Percentiles rank a stretch among this genome's conserved stretches.
These are phyloP conservation scores for Sericinus montela DNA, from an alignment of 2,888 invertebrate species.

Conservation along the genomic window DNA sequence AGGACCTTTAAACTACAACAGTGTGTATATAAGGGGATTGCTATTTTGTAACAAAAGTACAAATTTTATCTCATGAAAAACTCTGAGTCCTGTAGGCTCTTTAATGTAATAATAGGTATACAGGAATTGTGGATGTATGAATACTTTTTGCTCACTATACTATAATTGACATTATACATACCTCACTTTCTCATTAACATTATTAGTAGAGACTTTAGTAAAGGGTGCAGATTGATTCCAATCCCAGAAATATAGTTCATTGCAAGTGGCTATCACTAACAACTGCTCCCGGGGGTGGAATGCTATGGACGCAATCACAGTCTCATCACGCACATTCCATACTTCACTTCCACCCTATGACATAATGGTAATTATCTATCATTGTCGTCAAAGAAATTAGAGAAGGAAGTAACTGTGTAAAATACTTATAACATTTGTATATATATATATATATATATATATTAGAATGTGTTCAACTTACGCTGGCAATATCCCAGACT, in stretches of 20 bases:
- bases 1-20: no score
- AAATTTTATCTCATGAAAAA: no score
- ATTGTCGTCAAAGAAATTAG: not conserved
- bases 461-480: constrained; percentile 45
- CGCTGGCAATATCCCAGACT: constrained; percentile 87
- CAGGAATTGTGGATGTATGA: no score
- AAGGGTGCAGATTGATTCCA: constrained; percentile 89
- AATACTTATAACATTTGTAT: no score
- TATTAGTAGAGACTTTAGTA: constrained; percentile 85
- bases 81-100: no score
- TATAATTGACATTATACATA: constrained; percentile 42
- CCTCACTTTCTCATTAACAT: constrained; percentile 90
- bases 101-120: no score
- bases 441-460: not conserved
- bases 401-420: no score
- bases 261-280: constrained; percentile 91
- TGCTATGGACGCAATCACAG: constrained; percentile 90
- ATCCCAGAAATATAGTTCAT: constrained; percentile 93
- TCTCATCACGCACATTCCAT: constrained; percentile 86
- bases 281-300: constrained; percentile 92
- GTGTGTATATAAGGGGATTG: no score
- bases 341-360: constrained; percentile 90
- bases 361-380: not conserved
- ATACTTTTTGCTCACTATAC: no score
- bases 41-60: no score